Evolutionary conservation across 2,888 invertebrate genomes (phyloP).

Genomic region (Pristionchus mayeri): DNA sequence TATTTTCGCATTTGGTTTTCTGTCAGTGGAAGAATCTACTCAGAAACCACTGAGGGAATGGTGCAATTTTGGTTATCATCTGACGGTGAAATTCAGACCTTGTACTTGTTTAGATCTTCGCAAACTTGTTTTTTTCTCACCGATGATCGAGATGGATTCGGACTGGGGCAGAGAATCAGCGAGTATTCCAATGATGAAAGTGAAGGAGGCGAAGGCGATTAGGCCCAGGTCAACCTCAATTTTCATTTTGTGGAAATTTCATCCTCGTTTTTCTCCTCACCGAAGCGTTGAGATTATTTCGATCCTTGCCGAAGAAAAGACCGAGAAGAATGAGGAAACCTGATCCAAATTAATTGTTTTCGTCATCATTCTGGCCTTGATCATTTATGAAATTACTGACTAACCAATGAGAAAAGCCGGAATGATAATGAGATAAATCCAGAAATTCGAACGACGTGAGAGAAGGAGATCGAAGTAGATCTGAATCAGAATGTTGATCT

Average conservation of each 20-base stretch:
- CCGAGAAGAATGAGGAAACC: constrained; percentile 25
- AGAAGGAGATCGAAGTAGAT: constrained; percentile 20
- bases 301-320: constrained; percentile 12
- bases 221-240: constrained; percentile 16
- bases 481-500: background rate
- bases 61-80: background rate
- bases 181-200: constrained; percentile 29
- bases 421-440: background rate
- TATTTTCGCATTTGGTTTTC: background rate
- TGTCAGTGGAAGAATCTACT: background rate
- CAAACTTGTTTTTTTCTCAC: background rate
- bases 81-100: no score
- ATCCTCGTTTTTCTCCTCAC: background rate
- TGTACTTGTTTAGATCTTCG: no score
- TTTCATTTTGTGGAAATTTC: background rate
- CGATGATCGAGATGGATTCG: background rate
- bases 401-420: background rate
- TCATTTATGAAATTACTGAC: background rate
- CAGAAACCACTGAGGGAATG: background rate
- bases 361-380: no score
- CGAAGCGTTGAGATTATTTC: background rate
- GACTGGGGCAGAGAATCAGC: constrained; percentile 26
- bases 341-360: background rate
- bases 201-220: constrained; percentile 20
- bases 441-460: background rate